Base-by-base conservation (phyloP, 2,797 vertebrate genomes). In the Eulemur coronatus region DNA sequence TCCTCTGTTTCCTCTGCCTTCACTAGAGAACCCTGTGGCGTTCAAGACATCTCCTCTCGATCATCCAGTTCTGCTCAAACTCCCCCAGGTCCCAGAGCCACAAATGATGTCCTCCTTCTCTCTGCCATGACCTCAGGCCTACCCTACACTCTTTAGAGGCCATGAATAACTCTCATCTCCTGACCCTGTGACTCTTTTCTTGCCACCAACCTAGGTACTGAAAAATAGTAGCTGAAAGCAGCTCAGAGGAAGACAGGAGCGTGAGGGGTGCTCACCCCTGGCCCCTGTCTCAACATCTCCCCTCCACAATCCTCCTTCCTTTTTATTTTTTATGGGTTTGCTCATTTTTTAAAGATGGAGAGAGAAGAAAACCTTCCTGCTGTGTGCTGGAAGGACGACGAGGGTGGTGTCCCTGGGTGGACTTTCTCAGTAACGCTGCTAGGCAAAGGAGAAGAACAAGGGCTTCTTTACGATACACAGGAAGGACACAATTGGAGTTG, bases 261-360 rank as follows among this genome's bases (percentile, higher is more conserved):
- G 7, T 12, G 38, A 50, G 17, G 50, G 22, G 46, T n/a, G 10
- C 43, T 38, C 9, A 10, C n/a, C 63, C 17, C 43, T n/a, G 24
- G 22, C n/a, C 61, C 61, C 35, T 28, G 14, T 67, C 38, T 85
- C 67, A 61, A 24, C 1, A 65, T n/a, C 28, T 94, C 50, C 67
- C n/a, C 6, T 65, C 55, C 24, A 18, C 26, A 14, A 26, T 26
- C 20, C 43, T 28, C n/a, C 67, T 65, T 79, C 50, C 59, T 88
- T 95, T 70, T 79, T 20, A 75, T 50, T 41, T 84, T 89, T 89
- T 91, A 93, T 9, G 41, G 48, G 80, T 92, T 61, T 82, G 78
- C 35, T 84, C 30, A 24, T 57, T 84, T 95, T 95, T 69, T 52
- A 61, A 63, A 69, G 52, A 50, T 24, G 12, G 26, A 35, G 20